Evolutionary conservation across 2,113 vertebrate species (phyloP).

Genomic region (Hyaena hyaena): DNA sequence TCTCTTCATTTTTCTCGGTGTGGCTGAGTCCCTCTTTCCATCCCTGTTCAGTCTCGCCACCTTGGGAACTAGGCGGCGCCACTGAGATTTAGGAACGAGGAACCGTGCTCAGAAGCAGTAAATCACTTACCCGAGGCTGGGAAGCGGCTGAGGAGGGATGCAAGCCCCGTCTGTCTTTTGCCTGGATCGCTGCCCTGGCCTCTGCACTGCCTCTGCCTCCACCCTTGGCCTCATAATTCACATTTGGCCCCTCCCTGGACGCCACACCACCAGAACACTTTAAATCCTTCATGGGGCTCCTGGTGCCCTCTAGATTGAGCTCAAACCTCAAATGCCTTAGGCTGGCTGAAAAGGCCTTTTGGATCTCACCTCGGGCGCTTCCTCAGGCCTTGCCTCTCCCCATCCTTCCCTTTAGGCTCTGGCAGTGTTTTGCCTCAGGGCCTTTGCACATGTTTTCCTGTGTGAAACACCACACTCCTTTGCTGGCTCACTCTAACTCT

Average conservation of each 20-base stretch:
- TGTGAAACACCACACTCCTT: not conserved
- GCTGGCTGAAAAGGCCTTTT: not conserved
- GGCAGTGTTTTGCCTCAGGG: accelerated
- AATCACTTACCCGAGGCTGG: not conserved
- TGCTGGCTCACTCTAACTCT: not conserved
- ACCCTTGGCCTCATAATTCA: not conserved
- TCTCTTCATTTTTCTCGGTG: not conserved
- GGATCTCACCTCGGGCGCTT: accelerated
- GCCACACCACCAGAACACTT: not conserved
- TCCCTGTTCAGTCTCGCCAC: not conserved
- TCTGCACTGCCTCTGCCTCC: not conserved
- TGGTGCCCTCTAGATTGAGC: not conserved
- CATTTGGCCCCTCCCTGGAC: not conserved
- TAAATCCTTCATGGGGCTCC: not conserved
- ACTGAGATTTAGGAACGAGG: not conserved
- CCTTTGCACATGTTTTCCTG: not conserved
- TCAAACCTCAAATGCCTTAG: not conserved
- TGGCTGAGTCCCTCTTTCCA: not conserved
- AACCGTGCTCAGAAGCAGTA: accelerated
- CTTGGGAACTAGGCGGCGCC: not conserved
- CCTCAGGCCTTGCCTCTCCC: accelerated
- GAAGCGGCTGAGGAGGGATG: not conserved
- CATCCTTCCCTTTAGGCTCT: accelerated
- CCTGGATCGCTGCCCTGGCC: not conserved
- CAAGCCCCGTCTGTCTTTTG: not conserved